Base-by-base conservation (phyloP, 2,113 vertebrate species). In the Microcebus lehilahytsara region DNA sequence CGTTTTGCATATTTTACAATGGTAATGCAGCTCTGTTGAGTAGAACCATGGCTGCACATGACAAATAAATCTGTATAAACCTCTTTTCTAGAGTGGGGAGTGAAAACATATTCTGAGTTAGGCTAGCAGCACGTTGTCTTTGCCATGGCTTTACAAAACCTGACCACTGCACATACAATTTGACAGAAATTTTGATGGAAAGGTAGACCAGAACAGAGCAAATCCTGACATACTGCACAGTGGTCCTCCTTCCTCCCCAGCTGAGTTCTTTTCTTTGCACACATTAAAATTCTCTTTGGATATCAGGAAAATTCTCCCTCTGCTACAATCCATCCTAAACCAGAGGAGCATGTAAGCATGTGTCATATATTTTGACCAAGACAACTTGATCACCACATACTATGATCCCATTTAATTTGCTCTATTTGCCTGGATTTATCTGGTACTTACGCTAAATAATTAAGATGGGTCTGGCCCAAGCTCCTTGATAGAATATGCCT, bases 111-210 rank as follows among this genome's bases (percentile, higher is more conserved):
- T 14, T 13, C 46, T 19, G 60, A 69, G 42, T 71, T 40, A 60
- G 58, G 32, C 13, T 46, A 42, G 25, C 22, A 46, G 30, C 25
- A 30, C 40, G 9, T 56, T 42, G 23, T 37, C 69, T 86, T 89
- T 40, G 67, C 23, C 11, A 4, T 32, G 5, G 13, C 71, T 64
- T 17, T 34, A 2, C 27, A 64, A 49, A 10, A 56, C 32, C 8
- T 49, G 64, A 53, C 49, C 51, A 22, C 9, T 51, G 51, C 23
- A 60, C 5, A 5, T 83, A 56, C 5, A 13, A 40, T 80, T 67
- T 81, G 23, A 13, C 56, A 92, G 93, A 97, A 81, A 86, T 77
- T 83, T 27, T 69, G 66, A 86, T 87, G 85, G 74, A 95, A 92
- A 67, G 37, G 22, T n/a, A 81, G 19, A 40, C 80, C n/a, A 20